Conservation (phyloP, 1,140 invertebrate genomes). For the Drosophila trapezifrons region DNA sequence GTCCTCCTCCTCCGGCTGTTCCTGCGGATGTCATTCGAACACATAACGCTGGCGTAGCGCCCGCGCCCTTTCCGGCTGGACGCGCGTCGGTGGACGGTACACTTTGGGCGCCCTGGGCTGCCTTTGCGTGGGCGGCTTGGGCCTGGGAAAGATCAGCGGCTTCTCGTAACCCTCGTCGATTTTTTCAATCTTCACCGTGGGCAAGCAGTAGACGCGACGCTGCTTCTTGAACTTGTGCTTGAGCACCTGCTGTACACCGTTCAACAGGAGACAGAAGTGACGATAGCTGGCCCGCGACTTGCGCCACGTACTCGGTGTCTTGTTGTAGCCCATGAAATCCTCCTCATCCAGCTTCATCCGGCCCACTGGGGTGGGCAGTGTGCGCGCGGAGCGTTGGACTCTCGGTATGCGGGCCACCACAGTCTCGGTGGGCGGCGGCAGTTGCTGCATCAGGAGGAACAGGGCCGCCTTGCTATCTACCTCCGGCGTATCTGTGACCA, state of each 20-base stretch:
- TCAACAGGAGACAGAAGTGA: conserved; percentile 53
- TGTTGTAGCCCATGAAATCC: conserved; percentile 41
- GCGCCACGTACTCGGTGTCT: conserved; percentile 13
- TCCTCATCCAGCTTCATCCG: background rate
- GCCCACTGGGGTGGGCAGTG: background rate
- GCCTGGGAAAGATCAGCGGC: conserved; percentile 54
- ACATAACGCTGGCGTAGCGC: conserved; percentile 63
- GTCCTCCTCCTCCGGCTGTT: background rate
- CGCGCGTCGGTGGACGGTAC: conserved; percentile 53
- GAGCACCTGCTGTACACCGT: conserved; percentile 57
- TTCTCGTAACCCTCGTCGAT: conserved; percentile 46
- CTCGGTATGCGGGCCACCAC: background rate
- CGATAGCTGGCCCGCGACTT: conserved; percentile 66
- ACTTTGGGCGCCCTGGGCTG: conserved; percentile 31
- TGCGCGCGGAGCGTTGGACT: conserved; percentile 8
- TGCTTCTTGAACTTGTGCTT: conserved; percentile 55
- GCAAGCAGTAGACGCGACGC: conserved; percentile 51
- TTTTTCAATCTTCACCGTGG: conserved; percentile 54
- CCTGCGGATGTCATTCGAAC: conserved; percentile 60
- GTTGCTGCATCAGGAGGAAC: conserved; percentile 46
- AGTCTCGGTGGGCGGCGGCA: conserved; percentile 42
- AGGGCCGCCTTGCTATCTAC: conserved; percentile 55
- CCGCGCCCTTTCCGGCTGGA: conserved; percentile 67
- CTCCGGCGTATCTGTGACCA: background rate
- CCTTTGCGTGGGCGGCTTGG: conserved; percentile 31